Conservation (phyloP, 23 tunicate genomes). For the Diplosoma virens region DNA sequence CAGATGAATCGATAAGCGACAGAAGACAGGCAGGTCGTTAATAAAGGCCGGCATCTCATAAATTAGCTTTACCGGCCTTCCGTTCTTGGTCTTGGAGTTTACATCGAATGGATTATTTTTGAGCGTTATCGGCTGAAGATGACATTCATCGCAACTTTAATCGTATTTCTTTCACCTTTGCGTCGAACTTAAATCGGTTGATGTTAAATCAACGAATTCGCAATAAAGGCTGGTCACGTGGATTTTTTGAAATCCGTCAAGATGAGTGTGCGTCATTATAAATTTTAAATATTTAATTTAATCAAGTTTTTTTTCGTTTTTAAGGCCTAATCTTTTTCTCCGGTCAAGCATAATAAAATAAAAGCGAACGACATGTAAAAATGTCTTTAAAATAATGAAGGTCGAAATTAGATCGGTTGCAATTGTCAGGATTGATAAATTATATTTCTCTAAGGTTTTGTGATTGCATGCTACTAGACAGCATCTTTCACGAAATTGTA, state of each 20-base stretch:
- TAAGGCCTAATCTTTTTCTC: too few relatives aligned
- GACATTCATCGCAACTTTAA: conserved; percentile 12
- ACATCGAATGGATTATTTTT: conserved; percentile 9
- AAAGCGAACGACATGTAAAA: too few relatives aligned
- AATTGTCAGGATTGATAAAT: too few relatives aligned
- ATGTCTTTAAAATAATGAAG: too few relatives aligned
- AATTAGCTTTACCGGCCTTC: neutral
- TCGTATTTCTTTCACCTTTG: neutral
- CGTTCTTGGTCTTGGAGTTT: conserved; percentile 16
- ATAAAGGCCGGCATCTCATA: neutral
- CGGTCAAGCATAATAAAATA: too few relatives aligned
- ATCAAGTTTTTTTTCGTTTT: too few relatives aligned
- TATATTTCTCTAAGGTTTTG: too few relatives aligned
- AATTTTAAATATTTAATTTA: conserved; percentile 16
- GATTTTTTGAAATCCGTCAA: neutral
- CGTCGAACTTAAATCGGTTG: too few relatives aligned
- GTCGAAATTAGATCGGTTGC: too few relatives aligned
- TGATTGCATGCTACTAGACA: too few relatives aligned
- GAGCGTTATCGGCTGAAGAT: neutral
- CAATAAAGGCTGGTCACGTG: conserved; percentile 1
- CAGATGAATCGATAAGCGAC: neutral
- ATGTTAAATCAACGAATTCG: neutral
- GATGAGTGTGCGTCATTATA: neutral
- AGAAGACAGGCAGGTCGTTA: neutral
- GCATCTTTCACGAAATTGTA: too few relatives aligned